Base-by-base conservation (phyloP, 2,888 invertebrate species). In the Gisinianus flammeolus region DNA sequence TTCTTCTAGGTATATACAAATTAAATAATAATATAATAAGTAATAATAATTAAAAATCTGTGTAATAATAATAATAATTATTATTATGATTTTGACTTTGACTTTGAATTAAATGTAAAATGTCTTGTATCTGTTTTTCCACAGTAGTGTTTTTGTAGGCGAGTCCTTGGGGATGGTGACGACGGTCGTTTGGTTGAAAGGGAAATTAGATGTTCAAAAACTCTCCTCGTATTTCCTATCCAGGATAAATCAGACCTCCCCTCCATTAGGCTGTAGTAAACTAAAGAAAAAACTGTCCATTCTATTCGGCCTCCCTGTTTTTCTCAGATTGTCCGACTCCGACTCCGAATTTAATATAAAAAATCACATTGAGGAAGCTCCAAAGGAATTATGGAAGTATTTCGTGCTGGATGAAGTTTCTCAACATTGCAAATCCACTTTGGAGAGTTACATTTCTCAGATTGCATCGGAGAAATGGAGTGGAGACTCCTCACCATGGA, bases 351-450 rank as follows among this genome's bases (percentile, higher is more conserved):
- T 74, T 26, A 31, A 24, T 6, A 33, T 79, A 24, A 64, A 73
- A 64, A 67, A 71, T 67, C 79, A 79, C 31, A 78, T 79, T 56
- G 71, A 70, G 26, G 77, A 77, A 54, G 71, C 78, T 30, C 78
- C 79, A 1, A 30, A 70, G 52, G 64, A 76, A 56, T 72, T 76
- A 30, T 31, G 62, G 0, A 69, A 56, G 31, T 62, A 64, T 28
- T 75, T 75, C 8, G 44, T 79, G 6, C 44, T 74, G 0, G 78
- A 79, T 75, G 68, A 79, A 75, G 35, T 56, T 66, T 0, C 66
- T 66, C 58, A 75, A 71, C 22, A 77, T 44, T 10, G 75, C 3
- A 79, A 79, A 68, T 76, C 78, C 19, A 66, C 74, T 44, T 66
- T 79, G 0, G 77, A 79, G 56, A 77, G 74, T 24, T 79, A 58